phyloP scores from a whole-genome alignment of 1,140 invertebrate species.

The Melanaphis sacchari region DNA sequence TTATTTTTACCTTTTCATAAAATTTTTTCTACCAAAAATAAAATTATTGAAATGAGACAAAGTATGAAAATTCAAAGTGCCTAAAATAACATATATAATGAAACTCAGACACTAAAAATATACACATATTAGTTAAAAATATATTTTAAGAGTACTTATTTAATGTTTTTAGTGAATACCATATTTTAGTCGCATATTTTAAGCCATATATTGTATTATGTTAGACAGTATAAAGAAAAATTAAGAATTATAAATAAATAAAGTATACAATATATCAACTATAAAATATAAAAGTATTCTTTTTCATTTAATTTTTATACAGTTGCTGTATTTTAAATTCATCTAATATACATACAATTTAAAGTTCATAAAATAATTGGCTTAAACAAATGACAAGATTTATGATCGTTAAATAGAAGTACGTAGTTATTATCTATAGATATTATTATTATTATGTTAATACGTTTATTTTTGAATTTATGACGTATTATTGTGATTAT shows the following conservation, averaged over 20 bases:
- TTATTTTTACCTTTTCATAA: background rate
- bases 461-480: constrained; percentile 18
- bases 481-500: constrained; percentile 11
- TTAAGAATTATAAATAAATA: background rate
- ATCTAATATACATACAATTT: background rate
- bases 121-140: background rate
- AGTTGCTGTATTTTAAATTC: background rate
- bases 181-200: background rate
- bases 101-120: background rate
- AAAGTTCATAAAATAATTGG: background rate
- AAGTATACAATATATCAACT: background rate
- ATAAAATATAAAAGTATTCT: background rate
- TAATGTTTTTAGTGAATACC: background rate
- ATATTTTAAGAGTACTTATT: background rate
- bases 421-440: background rate
- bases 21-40: background rate
- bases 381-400: background rate
- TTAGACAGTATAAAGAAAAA: background rate
- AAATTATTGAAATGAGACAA: background rate
- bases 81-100: background rate
- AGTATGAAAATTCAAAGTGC: too few species aligned
- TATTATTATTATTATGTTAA: constrained; percentile 18
- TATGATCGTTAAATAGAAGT: background rate
- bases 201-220: background rate
- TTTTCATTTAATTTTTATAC: background rate